Base-by-base conservation (phyloP, 2,113 vertebrate species). In the Bothrops jararaca region DNA sequence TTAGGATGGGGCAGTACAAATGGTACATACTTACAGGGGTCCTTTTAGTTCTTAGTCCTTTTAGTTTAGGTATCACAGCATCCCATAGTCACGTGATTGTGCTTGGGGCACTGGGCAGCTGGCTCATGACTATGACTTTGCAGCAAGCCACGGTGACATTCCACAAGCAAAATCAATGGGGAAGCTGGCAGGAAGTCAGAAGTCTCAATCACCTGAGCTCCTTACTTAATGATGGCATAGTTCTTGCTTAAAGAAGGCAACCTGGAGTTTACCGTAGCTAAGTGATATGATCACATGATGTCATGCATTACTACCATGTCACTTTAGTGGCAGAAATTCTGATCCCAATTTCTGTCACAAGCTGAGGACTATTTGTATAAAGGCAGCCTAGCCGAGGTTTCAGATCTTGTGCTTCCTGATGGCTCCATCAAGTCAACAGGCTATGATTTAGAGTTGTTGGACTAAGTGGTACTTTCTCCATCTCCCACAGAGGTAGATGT, bases 131-230 rank as follows among this genome's bases (percentile, higher is more conserved):
- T 74, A 74, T 20, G 69, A 74, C 15, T 34, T 74, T 20, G 15
- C 15, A 74, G n/a, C n/a, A 39, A 74, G 5, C 69, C 69, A 39
- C 4, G 5, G 15, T 5, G 29, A 69, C 64, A n/a, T 39, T 74
- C 64, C n/a, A 74, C n/a, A 74, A 74, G 29, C 69, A 74, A 20
- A 74, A 39, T 74, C 69, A 74, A 39, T 74, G 69, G n/a, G 15
- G 69, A 39, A 74, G n/a, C 5, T 0, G 6, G n/a, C 69, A 74
- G 64, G 69, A 74, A 74, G 5, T 74, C n/a, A 5, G 5, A 74
- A 34, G 15, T 39, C 5, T 2, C 5, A 0, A 34, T 34, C 5
- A 34, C 2, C 1, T 20, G 1, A 34, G 15, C 5, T 3, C n/a
- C n/a, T 74, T 74, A 18, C 11, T n/a, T 64, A 10, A 34, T 7